Base-by-base conservation (phyloP, 2,888 invertebrate genomes). In the Trissonchulus sp. region DNA sequence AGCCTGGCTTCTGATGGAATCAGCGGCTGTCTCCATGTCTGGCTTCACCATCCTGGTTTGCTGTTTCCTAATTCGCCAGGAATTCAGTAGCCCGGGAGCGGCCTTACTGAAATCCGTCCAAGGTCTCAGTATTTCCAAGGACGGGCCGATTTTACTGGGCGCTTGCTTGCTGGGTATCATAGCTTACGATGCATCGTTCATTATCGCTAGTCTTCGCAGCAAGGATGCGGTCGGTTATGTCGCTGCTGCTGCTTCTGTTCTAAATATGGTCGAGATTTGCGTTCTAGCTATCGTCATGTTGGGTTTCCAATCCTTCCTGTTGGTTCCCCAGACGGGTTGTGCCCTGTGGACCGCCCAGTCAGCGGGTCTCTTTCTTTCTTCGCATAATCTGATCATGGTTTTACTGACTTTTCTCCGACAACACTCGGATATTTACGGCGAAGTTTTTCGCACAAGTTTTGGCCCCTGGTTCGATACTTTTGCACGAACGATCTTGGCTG, bases 301-400 rank as follows among this genome's bases (percentile, higher is more conserved):
- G 48, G 48, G 23, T 8, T 48, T 48, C 48, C 48, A 48, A 48
- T 48, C 48, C 48, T 48, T 15, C 48, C 48, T 48, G 8, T 23
- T 48, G 48, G 48, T 48, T 48, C 48, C 48, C 48, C 48, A 48
- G 48, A 48, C 48, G 48, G 48, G 48, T 23, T 48, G 48, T 48
- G 48, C 48, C 48, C 48, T 48, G 8, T 48, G 48, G 48, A 48
- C 48, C 8, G 48, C 48, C 8, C 48, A 48, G 48, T 15, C 8
- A 8, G 48, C 48, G 23, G 48, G 48, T 15, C 48, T 48, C 48
- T 48, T 15, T 48, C 48, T 48, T 48, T 48, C 48, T 8, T 48
- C 23, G 8, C 48, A 48, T 8, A 48, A 48, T 48, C 48, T 48
- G 48, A 23, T 23, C 48, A 8, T 15, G 23, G 48, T 48, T 23